A percentile compares a stretch with the other conserved stretches of the same genome.
phyloP scores from a whole-genome alignment of 1,140 invertebrate genomes.

The Bactericera cockerelli region DNA sequence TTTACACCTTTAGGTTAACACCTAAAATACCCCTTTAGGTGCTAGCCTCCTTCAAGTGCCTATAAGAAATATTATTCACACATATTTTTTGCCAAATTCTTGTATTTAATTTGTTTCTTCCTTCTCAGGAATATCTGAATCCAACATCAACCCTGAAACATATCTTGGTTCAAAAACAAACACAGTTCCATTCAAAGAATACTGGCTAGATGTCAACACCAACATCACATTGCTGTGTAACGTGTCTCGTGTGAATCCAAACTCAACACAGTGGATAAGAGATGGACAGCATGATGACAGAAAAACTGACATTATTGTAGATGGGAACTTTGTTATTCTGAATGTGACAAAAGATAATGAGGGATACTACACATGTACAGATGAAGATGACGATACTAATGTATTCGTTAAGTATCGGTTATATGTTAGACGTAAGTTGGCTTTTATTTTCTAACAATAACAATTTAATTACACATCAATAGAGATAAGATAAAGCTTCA shows the following conservation, averaged over 20 bases:
- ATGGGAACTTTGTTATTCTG: not conserved
- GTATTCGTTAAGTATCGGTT: not conserved
- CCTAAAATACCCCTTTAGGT: no score
- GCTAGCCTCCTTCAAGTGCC: no score
- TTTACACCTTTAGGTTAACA: no score
- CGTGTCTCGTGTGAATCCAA: not conserved
- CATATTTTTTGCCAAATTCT: no score
- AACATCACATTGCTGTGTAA: not conserved
- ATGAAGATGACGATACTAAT: not conserved
- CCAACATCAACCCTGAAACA: not conserved
- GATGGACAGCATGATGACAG: conserved; percentile 1
- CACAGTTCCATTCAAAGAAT: not conserved
- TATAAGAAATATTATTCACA: no score
- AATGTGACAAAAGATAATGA: conserved; percentile 3
- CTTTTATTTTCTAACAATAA: no score
- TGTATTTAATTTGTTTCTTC: no score
- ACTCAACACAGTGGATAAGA: not conserved
- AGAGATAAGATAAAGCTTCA: no score
- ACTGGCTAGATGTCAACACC: not conserved
- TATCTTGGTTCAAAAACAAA: not conserved
- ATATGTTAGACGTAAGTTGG: not conserved
- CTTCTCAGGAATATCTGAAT: no score
- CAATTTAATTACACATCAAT: no score
- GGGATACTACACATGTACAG: not conserved
- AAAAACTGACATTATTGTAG: not conserved